A percentile compares a stretch with the other conserved stretches of the same genome.
phyloP scores from a whole-genome alignment of 1,140 invertebrate genomes.

The Dreissena polymorpha region DNA sequence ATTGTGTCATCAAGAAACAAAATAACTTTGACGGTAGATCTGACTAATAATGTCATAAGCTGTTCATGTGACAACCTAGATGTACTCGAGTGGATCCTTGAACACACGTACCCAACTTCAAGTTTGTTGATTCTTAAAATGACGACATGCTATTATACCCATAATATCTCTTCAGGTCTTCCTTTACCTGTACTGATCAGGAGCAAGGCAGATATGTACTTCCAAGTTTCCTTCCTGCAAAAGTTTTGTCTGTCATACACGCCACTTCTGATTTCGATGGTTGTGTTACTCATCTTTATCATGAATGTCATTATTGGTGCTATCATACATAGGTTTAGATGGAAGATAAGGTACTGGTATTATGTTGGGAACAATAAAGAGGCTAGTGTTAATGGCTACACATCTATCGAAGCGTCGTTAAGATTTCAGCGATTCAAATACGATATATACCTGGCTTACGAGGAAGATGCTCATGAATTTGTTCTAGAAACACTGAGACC shows the following conservation, averaged over 20 bases:
- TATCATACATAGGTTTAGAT: conserved; percentile 15
- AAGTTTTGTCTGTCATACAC: conserved; percentile 14
- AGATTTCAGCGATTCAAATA: background rate
- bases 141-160: conserved; percentile 5
- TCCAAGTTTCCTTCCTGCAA: background rate
- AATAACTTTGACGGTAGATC: background rate
- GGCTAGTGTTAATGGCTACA: background rate
- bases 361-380: conserved; percentile 12
- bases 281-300: background rate
- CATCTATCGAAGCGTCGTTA: background rate
- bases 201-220: background rate
- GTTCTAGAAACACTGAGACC: conserved; percentile 19
- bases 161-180: too few species aligned
- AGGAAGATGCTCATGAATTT: background rate
- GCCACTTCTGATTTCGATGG: background rate
- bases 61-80: conserved; percentile 40
- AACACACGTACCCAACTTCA: background rate
- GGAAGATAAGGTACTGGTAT: conserved; percentile 39
- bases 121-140: background rate
- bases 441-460: conserved; percentile 1
- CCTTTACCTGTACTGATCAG: background rate
- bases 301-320: conserved; percentile 16
- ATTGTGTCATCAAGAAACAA: background rate
- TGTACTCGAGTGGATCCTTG: conserved; percentile 24
- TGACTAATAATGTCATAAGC: conserved; percentile 6